A percentile compares a stretch with the other conserved stretches of the same genome.
Conservation (phyloP, 2,113 vertebrate species). For the Carlito syrichta region DNA sequence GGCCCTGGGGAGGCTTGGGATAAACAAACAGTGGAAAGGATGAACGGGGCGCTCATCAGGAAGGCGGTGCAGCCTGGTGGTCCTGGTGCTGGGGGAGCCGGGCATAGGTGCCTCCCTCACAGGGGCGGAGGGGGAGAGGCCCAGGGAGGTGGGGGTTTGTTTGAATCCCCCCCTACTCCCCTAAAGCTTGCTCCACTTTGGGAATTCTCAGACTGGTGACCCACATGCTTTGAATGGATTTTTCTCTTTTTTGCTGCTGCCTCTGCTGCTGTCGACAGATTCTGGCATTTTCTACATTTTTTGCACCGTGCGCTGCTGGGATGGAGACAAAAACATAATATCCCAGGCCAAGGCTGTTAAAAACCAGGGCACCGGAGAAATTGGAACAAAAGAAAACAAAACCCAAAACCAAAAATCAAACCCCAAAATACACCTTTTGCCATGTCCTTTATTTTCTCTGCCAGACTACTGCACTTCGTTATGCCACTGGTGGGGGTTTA, state of each 20-base stretch:
- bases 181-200: background rate
- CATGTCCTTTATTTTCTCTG: background rate
- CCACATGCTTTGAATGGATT: conserved; percentile 42
- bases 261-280: conserved; percentile 39
- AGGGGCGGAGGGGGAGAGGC: background rate
- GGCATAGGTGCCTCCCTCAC: background rate
- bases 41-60: conserved; percentile 33
- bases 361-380: conserved; percentile 57
- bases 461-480: background rate
- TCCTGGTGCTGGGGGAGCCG: too few relatives aligned
- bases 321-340: conserved; percentile 46
- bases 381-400: background rate
- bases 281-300: conserved; percentile 56
- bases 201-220: background rate
- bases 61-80: background rate
- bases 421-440: too few relatives aligned
- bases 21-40: conserved; percentile 37
- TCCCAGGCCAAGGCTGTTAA: background rate
- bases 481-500: rapidly evolving
- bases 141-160: background rate
- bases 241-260: conserved; percentile 63
- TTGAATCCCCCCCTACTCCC: background rate
- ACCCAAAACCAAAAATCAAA: too few relatives aligned
- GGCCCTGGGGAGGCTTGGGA: conserved; percentile 11
- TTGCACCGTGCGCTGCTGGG: conserved; percentile 54